A percentile compares a stretch with the other conserved stretches of the same genome.
These are phyloP conservation scores for Thereva nobilitata DNA, from an alignment of 2,888 invertebrate genomes.

Conservation along the genomic window DNA sequence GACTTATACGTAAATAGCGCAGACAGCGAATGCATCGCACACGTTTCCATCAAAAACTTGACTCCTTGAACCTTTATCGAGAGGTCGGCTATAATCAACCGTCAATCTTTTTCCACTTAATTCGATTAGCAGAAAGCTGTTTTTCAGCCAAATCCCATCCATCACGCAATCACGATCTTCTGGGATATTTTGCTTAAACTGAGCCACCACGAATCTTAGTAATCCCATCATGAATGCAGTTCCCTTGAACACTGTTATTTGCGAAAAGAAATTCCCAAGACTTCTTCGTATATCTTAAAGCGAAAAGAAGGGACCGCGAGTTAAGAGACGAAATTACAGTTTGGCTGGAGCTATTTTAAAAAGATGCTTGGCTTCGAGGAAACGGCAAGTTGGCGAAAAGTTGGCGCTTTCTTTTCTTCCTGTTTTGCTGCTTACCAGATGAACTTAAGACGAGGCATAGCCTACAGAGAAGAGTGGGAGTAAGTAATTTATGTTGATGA, in stretches of 20 bases:
- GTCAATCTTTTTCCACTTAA: conserved; percentile 28
- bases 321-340: conserved; percentile 1
- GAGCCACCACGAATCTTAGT: not conserved
- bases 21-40: no score
- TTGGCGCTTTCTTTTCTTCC: no score
- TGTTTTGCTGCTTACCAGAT: no score
- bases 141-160: conserved; percentile 5
- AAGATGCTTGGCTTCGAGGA: no score
- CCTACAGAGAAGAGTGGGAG: no score
- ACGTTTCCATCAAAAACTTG: no score
- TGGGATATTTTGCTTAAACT: conserved; percentile 6
- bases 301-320: conserved; percentile 3
- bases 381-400: no score
- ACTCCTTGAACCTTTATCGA: no score
- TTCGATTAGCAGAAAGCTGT: conserved; percentile 30
- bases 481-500: no score
- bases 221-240: conserved; percentile 8
- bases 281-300: not conserved
- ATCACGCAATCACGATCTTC: conserved; percentile 34
- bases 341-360: no score
- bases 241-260: conserved; percentile 16
- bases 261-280: conserved; percentile 18
- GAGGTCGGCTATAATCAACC: conserved; percentile 20
- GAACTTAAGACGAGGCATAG: no score
- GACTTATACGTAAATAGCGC: no score